Base-by-base conservation (phyloP, 2,113 vertebrate genomes). In the Cololabis saira region DNA sequence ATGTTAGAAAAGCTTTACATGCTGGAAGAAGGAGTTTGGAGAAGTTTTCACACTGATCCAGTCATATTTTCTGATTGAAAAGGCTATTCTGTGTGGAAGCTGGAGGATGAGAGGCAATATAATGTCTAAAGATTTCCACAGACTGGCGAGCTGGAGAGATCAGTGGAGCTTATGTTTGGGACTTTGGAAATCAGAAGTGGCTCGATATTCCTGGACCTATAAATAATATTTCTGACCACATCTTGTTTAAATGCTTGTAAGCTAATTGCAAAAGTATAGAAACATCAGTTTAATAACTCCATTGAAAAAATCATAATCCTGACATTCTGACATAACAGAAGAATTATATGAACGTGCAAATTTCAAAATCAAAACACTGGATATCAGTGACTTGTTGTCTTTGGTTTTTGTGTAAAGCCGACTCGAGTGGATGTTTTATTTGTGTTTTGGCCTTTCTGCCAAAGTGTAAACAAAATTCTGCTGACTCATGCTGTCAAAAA, bases 101-200 rank as follows among this genome's bases (percentile, higher is more conserved):
- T n/a, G 61, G 19, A 47, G 57, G 58, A 68, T 49, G 40, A 55
- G 16, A 10, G 0, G 45, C 37, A 51, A 50, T 53, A 68, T 61
- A 50, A 58, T 45, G 52, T 51, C 33, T 50, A 55, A 61, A 74
- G 58, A 63, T 62, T 71, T 53, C 45, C 37, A 55, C 22, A 52
- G 54, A 61, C 41, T 56, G 43, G 60, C 53, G 61, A 72, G 44
- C 63, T 57, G 62, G 41, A 68, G 71, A 62, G 43, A 80, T 62
- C 48, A 60, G 41, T 21, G 42, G 48, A 65, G 59, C 50, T 45
- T 47, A 48, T 57, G 21, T 52, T 67, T 64, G 15, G 24, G 44
- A 54, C 12, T 33, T 17, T 22, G 78, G 21, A 74, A 66, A 71
- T 75, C 45, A 47, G 16, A 47, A 45, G 4, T 45, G 15, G 15